Percentiles rank a stretch among this genome's conserved stretches.
Evolutionary conservation across 2,797 vertebrate genomes (phyloP).

Genomic region (Pagetopsis macropterus): DNA sequence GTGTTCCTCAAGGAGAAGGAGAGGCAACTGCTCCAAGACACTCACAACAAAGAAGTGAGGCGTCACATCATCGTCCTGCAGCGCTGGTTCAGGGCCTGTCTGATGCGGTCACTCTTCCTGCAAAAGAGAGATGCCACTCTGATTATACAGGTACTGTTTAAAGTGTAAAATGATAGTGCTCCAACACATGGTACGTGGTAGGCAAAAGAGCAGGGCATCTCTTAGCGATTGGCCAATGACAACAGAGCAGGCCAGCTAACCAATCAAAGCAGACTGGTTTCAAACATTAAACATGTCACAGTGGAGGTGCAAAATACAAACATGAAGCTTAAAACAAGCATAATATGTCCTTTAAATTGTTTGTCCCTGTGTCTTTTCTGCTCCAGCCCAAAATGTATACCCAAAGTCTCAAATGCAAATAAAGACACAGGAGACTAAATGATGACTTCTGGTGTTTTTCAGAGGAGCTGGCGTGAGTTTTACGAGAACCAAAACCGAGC

Average conservation of each 20-base stretch:
- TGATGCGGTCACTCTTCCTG: conserved; percentile 88
- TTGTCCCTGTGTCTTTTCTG: not conserved
- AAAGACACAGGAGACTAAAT: conserved; percentile 4
- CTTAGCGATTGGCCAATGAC: too few relatives aligned
- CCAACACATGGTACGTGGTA: too few relatives aligned
- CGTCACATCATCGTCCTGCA: conserved; percentile 90
- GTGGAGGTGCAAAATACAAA: too few relatives aligned
- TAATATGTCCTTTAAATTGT: not conserved
- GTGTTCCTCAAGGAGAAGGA: conserved; percentile 93
- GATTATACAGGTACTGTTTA: conserved; percentile 86
- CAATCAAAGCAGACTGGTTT: too few relatives aligned
- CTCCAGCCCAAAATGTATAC: not conserved
- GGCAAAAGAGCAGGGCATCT: too few relatives aligned
- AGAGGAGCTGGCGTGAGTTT: conserved; percentile 90
- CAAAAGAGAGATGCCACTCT: conserved; percentile 82
- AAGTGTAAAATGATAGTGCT: not conserved
- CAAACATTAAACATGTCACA: too few relatives aligned
- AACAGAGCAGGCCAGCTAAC: too few relatives aligned
- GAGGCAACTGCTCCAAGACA: conserved; percentile 88
- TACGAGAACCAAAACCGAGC: conserved; percentile 81
- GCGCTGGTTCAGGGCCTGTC: conserved; percentile 89
- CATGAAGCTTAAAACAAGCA: too few relatives aligned
- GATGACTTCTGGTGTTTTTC: conserved; percentile 39
- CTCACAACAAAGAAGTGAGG: conserved; percentile 88
- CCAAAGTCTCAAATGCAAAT: not conserved